A percentile compares a stretch with the other conserved stretches of the same genome.
phyloP scores from a whole-genome alignment of 2,113 vertebrate genomes.

The Oenanthe melanoleuca region DNA sequence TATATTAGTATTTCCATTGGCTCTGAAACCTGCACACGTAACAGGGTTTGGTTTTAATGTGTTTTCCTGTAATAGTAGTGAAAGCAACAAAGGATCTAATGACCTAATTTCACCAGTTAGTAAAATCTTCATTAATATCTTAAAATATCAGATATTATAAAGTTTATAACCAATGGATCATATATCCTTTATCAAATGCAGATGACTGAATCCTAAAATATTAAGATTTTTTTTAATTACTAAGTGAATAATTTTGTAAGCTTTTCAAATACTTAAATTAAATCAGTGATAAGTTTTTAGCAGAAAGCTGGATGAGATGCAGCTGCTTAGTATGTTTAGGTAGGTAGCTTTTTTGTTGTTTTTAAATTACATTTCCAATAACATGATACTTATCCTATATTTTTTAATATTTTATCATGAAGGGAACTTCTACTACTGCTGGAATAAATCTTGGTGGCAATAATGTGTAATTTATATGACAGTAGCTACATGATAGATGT shows the following conservation, averaged over 20 bases:
- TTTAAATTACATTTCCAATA: neutral
- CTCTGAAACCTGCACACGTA: neutral
- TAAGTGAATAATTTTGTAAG: neutral
- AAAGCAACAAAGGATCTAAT: neutral
- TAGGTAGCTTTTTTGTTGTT: neutral
- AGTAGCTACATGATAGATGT: conserved; percentile 51
- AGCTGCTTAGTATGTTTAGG: neutral
- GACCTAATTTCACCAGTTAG: neutral
- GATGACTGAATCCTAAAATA: neutral
- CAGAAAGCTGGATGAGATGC: neutral
- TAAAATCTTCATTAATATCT: neutral
- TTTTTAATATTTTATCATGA: neutral
- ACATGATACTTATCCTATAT: neutral
- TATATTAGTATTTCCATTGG: neutral
- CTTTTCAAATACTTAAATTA: neutral
- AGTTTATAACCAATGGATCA: neutral
- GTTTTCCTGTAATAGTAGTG: neutral
- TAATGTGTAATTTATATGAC: conserved; percentile 47
- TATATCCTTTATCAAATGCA: neutral
- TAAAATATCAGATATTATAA: neutral
- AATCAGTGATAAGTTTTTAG: neutral
- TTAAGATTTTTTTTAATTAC: neutral
- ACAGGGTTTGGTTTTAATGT: neutral
- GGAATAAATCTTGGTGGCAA: conserved; percentile 13
- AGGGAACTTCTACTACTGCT: neutral